Evolutionary conservation across 2,113 vertebrate species (phyloP), one percentile per base, ranked within the genome.

Genomic region (Heloderma charlesbogerti): DNA sequence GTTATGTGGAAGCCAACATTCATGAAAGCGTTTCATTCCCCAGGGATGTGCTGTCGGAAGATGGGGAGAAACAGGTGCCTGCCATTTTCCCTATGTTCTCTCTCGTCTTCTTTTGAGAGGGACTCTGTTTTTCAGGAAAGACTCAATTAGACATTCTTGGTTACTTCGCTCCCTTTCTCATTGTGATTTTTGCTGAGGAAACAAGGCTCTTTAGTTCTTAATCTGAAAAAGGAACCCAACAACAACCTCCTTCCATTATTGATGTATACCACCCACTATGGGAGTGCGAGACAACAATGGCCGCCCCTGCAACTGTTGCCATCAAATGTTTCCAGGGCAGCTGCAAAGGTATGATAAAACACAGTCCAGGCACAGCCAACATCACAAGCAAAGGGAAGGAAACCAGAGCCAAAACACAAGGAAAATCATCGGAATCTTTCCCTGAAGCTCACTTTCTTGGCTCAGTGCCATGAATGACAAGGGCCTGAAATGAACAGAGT

Each of bases 21-120:
- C 91, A n/a, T 25, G 77, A 93, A 89, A 1, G 3, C 57, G 12
- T 20, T 66, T 18, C 48, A 22, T 77, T 82, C 78, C 72, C 79
- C 63, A 4, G 45, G 37, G 79, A n/a, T n/a, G 4, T 22, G 29
- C 71, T 93, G 74, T 80, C 74, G 86, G 86, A 88, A 93, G 87
- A 72, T 45, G n/a, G 25, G 89, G 72, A 86, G 0, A 89, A 90
- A 92, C 93, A 94, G 95, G 91, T 96, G 94, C 90, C 87, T 91
- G 87, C 94, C 63, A 71, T 86, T 88, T 95, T 95, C 95, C 95
- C 83, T 34, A 81, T 71, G 1, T 94, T 95, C 92, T 79, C 86
- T 95, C 84, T 88, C 85, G 12, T 79, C 72, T 95, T 22, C 77
- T 79, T 89, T 92, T 89, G 78, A 89, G 40, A 79, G 84, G 48